phyloP scores from a whole-genome alignment of 2,113 vertebrate species.

The Scartelaos histophorus region DNA sequence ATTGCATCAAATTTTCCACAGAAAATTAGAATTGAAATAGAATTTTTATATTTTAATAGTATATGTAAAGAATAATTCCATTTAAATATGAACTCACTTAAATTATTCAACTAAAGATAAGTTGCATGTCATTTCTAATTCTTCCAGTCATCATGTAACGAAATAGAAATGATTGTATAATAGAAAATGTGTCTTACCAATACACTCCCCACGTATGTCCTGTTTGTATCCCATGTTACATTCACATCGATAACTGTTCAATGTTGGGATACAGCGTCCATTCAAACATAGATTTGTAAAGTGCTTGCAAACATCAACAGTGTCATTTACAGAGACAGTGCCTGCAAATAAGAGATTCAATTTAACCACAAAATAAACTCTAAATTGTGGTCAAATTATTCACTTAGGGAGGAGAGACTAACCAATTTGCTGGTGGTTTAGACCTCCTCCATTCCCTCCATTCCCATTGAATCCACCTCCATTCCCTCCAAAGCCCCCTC shows the following conservation, averaged over 20 bases:
- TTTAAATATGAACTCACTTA: background rate
- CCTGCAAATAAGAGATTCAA: constrained; percentile 66
- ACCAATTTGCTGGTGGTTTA: constrained; percentile 74
- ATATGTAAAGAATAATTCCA: background rate
- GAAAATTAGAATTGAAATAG: background rate
- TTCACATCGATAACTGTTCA: constrained; percentile 92
- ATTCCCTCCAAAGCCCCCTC: constrained; percentile 25
- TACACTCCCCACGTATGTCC: constrained; percentile 90
- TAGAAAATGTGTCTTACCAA: constrained; percentile 77
- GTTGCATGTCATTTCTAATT: background rate
- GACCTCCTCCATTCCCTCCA: constrained; percentile 42
- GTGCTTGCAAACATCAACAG: constrained; percentile 93
- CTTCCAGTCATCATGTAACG: background rate
- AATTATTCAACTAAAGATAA: background rate
- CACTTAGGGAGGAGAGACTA: constrained; percentile 27
- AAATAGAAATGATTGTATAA: background rate
- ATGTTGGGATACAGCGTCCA: constrained; percentile 92
- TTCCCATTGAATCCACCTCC: constrained; percentile 42
- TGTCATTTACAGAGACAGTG: constrained; percentile 86
- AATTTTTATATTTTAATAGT: background rate
- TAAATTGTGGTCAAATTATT: background rate
- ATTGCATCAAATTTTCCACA: too few species aligned
- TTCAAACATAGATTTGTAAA: constrained; percentile 95
- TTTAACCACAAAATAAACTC: background rate
- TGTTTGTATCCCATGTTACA: constrained; percentile 99